Evolutionary conservation across 2,113 vertebrate genomes (phyloP).

Genomic region (Mormoops blainvillei): DNA sequence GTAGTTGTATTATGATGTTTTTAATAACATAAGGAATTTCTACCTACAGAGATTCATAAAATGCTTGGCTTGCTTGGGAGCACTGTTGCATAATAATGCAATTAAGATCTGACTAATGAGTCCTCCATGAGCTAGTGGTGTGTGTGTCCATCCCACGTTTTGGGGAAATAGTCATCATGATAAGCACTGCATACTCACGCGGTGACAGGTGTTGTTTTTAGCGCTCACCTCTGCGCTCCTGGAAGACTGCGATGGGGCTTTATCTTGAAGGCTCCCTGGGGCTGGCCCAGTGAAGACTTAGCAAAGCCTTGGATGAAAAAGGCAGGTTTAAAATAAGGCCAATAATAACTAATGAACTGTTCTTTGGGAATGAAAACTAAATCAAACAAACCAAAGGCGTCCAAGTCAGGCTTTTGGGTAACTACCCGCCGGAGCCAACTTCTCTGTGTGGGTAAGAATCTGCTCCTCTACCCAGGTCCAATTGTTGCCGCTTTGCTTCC

Average conservation of each 20-base stretch:
- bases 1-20: not conserved
- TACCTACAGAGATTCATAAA: not conserved
- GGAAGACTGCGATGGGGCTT: not conserved
- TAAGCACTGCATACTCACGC: not conserved
- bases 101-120: not conserved
- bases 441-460: not conserved
- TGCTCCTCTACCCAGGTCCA: not conserved
- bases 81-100: not conserved
- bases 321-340: not conserved
- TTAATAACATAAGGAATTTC: not conserved
- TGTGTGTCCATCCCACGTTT: not conserved
- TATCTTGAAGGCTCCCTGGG: not conserved
- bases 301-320: not conserved
- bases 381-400: not conserved
- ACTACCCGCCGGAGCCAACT: not conserved
- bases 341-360: not conserved
- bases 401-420: not conserved
- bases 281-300: not conserved
- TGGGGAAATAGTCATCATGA: not conserved
- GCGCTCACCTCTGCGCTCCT: not conserved
- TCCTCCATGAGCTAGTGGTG: not conserved
- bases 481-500: not conserved
- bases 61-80: not conserved
- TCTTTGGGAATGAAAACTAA: not conserved
- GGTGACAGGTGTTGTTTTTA: not conserved